Evolutionary conservation across 2,888 invertebrate genomes (phyloP).

Genomic region (Callyntrura sp.): DNA sequence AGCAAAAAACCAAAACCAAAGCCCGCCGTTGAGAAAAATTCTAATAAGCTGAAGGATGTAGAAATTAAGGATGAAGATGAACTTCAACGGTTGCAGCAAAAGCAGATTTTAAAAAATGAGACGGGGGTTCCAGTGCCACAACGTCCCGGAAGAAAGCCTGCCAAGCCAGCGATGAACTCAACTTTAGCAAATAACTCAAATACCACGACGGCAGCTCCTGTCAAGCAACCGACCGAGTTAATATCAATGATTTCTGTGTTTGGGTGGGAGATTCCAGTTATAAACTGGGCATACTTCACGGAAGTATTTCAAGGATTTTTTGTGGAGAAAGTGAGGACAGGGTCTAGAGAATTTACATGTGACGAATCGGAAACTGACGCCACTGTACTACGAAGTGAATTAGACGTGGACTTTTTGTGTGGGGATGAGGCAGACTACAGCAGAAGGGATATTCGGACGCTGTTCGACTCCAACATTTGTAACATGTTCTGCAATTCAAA

Average conservation of each 20-base stretch:
- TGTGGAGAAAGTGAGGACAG: conserved; percentile 49
- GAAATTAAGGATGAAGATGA: conserved; percentile 29
- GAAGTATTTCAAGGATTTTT: conserved; percentile 50
- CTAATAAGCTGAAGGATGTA: conserved; percentile 16
- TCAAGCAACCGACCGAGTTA: conserved; percentile 13
- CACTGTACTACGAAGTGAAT: conserved; percentile 38
- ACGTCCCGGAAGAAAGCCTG: background rate
- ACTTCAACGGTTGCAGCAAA: background rate
- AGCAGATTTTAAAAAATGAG: background rate
- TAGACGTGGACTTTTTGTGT: conserved; percentile 65
- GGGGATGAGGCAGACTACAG: conserved; percentile 40
- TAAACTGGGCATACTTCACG: conserved; percentile 57
- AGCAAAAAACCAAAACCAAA: conserved; percentile 44
- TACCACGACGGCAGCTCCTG: background rate
- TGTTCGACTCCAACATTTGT: conserved; percentile 48
- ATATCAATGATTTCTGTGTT: conserved; percentile 10
- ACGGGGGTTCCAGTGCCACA: no score
- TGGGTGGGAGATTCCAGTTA: conserved; percentile 69
- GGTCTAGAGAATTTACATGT: conserved; percentile 61
- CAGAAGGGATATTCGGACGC: background rate
- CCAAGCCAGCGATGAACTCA: background rate
- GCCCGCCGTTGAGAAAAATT: conserved; percentile 12
- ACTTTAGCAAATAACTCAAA: background rate
- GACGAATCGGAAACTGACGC: conserved; percentile 44
- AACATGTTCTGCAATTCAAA: conserved; percentile 66